phyloP scores from a whole-genome alignment of 2,888 invertebrate genomes.

The Drosophila aldrichi region DNA sequence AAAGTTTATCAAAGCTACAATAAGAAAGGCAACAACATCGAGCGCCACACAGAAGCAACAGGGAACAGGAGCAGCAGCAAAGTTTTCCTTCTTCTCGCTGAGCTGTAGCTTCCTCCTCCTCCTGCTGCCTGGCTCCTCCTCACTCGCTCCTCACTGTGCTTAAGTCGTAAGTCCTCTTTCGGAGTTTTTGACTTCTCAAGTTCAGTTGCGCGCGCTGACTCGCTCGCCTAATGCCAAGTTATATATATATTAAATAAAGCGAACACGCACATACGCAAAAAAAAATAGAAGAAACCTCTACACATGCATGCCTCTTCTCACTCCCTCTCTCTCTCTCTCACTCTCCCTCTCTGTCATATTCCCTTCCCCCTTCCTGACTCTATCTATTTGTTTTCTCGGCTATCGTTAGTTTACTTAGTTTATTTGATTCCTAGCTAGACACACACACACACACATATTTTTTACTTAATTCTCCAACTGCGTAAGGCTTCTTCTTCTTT shows the following conservation, averaged over 20 bases:
- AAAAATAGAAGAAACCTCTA: constrained; percentile 1
- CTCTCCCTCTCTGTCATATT: not conserved
- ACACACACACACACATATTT: constrained; percentile 62
- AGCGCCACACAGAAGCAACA: constrained; percentile 41
- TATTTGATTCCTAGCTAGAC: constrained; percentile 62
- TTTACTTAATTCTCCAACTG: constrained; percentile 43
- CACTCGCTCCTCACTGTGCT: constrained; percentile 31
- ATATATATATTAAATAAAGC: constrained; percentile 57
- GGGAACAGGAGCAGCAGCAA: constrained; percentile 49
- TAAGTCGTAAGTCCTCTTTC: constrained; percentile 76
- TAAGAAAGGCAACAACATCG: constrained; percentile 37
- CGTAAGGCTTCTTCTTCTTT: constrained; percentile 47
- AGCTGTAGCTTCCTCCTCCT: constrained; percentile 1
- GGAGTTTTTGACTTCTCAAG: constrained; percentile 81
- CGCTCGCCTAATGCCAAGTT: constrained; percentile 72
- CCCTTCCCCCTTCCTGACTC: not conserved
- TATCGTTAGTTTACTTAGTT: constrained; percentile 48
- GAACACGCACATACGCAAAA: constrained; percentile 39
- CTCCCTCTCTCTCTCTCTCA: constrained; percentile 1
- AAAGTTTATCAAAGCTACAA: constrained; percentile 73
- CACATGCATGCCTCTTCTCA: not conserved
- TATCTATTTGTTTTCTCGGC: constrained; percentile 10
- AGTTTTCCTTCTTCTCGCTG: constrained; percentile 52
- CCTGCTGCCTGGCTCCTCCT: not conserved
- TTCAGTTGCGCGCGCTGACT: constrained; percentile 58